These are phyloP conservation scores for Ormia ochracea DNA, from an alignment of 2,888 invertebrate genomes.

Conservation along the genomic window DNA sequence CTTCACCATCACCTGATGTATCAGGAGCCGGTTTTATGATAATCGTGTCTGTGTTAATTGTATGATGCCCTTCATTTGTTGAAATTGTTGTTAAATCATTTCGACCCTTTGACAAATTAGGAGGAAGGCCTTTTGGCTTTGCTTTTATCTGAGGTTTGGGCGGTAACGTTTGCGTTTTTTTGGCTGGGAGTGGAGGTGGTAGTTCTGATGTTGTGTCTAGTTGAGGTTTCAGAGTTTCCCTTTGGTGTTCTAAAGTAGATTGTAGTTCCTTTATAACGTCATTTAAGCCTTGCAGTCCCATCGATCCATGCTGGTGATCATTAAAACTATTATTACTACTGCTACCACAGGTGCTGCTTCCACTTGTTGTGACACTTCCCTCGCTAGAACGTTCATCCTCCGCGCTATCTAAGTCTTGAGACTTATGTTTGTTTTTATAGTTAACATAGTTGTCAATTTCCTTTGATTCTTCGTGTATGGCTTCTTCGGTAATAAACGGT, in stretches of 20 bases:
- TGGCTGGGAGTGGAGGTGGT: conserved; percentile 77
- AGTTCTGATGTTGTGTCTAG: conserved; percentile 60
- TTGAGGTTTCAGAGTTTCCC: conserved; percentile 70
- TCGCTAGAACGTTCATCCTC: conserved; percentile 78
- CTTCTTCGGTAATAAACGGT: conserved; percentile 87
- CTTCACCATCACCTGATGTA: conserved; percentile 74
- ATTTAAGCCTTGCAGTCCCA: conserved; percentile 68
- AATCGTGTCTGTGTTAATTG: conserved; percentile 74
- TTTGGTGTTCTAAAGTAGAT: conserved; percentile 67
- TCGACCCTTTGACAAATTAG: conserved; percentile 67
- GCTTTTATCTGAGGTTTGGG: conserved; percentile 80
- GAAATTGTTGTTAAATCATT: conserved; percentile 53
- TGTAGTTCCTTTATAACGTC: conserved; percentile 74
- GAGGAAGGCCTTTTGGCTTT: conserved; percentile 73
- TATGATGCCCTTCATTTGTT: conserved; percentile 65
- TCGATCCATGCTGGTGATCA: conserved; percentile 69
- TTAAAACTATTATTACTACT: conserved; percentile 74
- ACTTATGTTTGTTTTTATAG: conserved; percentile 84
- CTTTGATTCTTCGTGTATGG: conserved; percentile 88
- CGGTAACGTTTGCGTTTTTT: conserved; percentile 76
- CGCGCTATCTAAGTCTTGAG: conserved; percentile 78
- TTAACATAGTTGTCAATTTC: conserved; percentile 87
- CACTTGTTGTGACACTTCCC: conserved; percentile 65
- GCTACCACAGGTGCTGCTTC: conserved; percentile 69
- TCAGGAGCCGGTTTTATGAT: conserved; percentile 74